phyloP scores from a whole-genome alignment of 2,113 vertebrate species.

The Cyphomyrus plagiostoma region DNA sequence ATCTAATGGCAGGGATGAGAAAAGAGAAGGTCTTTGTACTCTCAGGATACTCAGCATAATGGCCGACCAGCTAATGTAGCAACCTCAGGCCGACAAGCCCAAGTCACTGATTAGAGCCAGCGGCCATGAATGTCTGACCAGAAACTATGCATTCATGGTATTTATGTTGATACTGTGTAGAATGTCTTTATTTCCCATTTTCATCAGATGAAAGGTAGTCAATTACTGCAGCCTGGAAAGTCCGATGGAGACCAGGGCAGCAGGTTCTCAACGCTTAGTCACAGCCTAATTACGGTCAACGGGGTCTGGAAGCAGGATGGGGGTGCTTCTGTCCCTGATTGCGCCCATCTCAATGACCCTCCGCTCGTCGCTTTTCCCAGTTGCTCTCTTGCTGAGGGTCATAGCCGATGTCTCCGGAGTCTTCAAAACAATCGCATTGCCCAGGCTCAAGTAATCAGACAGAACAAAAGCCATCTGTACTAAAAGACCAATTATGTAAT shows the following conservation, averaged over 20 bases:
- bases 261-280: background rate
- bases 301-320: background rate
- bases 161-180: background rate
- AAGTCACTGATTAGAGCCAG: background rate
- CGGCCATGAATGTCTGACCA: background rate
- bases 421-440: background rate
- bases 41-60: background rate
- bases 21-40: background rate
- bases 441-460: constrained; percentile 12
- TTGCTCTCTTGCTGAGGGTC: background rate
- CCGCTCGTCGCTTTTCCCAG: background rate
- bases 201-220: background rate
- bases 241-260: background rate
- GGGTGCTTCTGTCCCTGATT: constrained; percentile 2
- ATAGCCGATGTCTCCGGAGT: background rate
- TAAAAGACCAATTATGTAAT: background rate
- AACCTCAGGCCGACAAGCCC: background rate
- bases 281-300: constrained; percentile 15
- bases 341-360: constrained; percentile 9
- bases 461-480: background rate
- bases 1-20: background rate
- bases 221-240: background rate
- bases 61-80: background rate
- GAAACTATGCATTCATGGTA: background rate
- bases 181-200: background rate